phyloP scores from a whole-genome alignment of 2,113 vertebrate species.

The Gila orcuttii region DNA sequence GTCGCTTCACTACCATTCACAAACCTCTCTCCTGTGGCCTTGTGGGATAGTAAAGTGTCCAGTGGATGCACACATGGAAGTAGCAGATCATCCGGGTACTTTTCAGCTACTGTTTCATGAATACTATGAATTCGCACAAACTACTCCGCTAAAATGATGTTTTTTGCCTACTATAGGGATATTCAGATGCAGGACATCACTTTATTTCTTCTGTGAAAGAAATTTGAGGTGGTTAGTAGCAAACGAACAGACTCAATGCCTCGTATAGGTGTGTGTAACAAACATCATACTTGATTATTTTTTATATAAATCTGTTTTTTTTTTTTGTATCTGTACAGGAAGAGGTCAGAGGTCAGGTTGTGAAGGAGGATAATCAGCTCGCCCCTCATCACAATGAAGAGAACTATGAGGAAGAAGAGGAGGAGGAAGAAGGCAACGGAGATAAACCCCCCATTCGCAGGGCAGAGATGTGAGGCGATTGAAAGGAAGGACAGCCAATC shows the following conservation, averaged over 20 bases:
- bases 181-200: too few relatives aligned
- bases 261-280: neutral
- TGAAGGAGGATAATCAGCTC: conserved; percentile 72
- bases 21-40: too few relatives aligned
- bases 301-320: neutral
- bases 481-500: neutral
- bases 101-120: too few relatives aligned
- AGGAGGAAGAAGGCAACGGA: conserved; percentile 77
- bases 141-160: too few relatives aligned
- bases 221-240: neutral
- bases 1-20: too few relatives aligned
- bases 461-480: conserved; percentile 87
- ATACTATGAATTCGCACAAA: too few relatives aligned
- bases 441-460: conserved; percentile 77
- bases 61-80: too few relatives aligned
- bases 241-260: neutral
- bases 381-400: conserved; percentile 74
- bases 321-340: conserved; percentile 58
- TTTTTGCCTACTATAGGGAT: too few relatives aligned
- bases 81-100: too few relatives aligned
- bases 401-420: conserved; percentile 89
- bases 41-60: too few relatives aligned
- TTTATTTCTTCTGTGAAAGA: neutral
- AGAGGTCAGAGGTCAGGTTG: conserved; percentile 65
- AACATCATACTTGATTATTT: neutral